Evolutionary conservation across 2,113 vertebrate genomes (phyloP), one percentile per base, ranked within the genome.

Genomic region (Nicator chloris): DNA sequence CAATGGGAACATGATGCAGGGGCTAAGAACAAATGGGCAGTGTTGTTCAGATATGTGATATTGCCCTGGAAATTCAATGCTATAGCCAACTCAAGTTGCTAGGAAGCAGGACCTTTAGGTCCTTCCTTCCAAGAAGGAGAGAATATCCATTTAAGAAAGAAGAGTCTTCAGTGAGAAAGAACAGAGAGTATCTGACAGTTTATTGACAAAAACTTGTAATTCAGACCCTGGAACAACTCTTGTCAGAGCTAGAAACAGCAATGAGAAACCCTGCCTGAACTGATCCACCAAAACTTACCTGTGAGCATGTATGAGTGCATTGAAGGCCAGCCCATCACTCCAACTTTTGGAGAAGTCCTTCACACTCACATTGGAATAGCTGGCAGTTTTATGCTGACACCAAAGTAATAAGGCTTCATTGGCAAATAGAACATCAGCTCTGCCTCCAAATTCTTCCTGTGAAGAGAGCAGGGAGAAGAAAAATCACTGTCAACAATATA

Each of bases 291-390:
- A 1, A 9, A 28, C 51, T 91, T 94, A 99, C 98, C 99, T 97
- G 97, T 99, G 99, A 37, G 98, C 97, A 1, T 99, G 99, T 91
- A 99, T 98, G 56, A 99, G 98, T 18, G 99, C 99, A 8, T 98
- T 98, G 95, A 99, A 99, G 45, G 98, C 98, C 17, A 99, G 97
- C 7, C 99, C 99, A 19, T 99, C 97, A 9, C 98, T 98, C 99
- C 99, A 99, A 95, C 99, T 99, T 76, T 70, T 94, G 33, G 99
- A 99, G 97, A 99, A 99, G 90, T 99, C 98, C 21, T 98, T 97
- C 42, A 99, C 98, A 37, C 96, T 49, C 37, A 99, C 98, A 4
- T 98, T 98, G 44, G 93, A 31, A 56, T 99, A 99, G 39, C 98
- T 96, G 2, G 98, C 96, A 2, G 99, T 99, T 96, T 99, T 99